These are phyloP conservation scores for Ganaspis brasiliensis DNA, from an alignment of 2,888 invertebrate genomes.

Conservation along the genomic window DNA sequence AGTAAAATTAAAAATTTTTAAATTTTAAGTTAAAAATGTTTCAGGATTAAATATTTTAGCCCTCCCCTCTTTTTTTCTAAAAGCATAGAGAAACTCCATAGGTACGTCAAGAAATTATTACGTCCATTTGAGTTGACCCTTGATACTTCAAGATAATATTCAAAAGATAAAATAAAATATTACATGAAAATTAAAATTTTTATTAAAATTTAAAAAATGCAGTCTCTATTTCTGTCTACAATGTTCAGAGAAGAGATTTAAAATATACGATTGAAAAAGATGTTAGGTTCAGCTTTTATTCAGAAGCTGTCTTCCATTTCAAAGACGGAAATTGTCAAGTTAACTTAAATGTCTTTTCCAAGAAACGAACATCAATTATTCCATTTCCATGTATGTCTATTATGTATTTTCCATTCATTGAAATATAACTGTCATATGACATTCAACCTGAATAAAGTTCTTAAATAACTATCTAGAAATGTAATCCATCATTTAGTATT, in stretches of 20 bases:
- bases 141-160: no score
- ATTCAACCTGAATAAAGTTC: background rate
- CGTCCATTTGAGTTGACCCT: no score
- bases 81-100: no score
- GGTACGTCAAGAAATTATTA: no score
- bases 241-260: no score
- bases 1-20: no score
- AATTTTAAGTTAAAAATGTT: no score
- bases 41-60: no score
- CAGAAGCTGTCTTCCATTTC: constrained; percentile 32
- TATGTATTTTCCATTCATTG: background rate
- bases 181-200: no score
- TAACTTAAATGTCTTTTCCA: background rate
- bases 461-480: background rate
- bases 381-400: background rate
- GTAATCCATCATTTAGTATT: background rate
- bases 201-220: no score
- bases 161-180: no score
- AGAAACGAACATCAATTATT: constrained; percentile 15
- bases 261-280: background rate
- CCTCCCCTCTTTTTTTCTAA: no score
- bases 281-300: background rate
- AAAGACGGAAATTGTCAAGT: constrained; percentile 21
- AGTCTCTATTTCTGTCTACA: background rate
- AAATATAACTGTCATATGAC: background rate